These are phyloP conservation scores for Elysia chlorotica DNA, from an alignment of 1,140 invertebrate genomes.

Conservation along the genomic window DNA sequence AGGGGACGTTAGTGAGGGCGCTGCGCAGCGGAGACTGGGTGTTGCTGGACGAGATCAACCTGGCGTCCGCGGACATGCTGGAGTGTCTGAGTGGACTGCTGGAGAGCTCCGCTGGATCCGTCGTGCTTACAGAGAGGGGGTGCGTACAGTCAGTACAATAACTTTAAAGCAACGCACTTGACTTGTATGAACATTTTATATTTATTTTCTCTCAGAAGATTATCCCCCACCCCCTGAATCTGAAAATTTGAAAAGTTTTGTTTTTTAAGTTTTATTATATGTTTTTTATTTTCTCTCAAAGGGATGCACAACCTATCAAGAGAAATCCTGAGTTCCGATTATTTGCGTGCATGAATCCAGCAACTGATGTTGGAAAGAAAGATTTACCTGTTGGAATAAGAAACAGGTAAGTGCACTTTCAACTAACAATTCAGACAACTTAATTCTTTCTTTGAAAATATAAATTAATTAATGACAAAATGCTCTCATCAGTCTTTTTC, in stretches of 20 bases:
- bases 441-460: too few species aligned
- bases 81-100: constrained; percentile 93
- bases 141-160: constrained; percentile 68
- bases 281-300: constrained; percentile 35
- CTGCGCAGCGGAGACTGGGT: constrained; percentile 91
- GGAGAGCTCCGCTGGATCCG: constrained; percentile 77
- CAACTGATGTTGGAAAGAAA: constrained; percentile 98
- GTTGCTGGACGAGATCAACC: constrained; percentile 95
- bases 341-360: constrained; percentile 99
- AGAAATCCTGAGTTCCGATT: constrained; percentile 89
- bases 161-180: too few species aligned
- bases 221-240: too few species aligned
- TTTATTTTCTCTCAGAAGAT: neutral
- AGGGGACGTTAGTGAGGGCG: constrained; percentile 88
- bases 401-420: constrained; percentile 79
- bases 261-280: neutral
- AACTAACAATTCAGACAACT: too few species aligned
- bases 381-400: constrained; percentile 89
- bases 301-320: constrained; percentile 70
- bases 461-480: too few species aligned
- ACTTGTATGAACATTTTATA: constrained; percentile 3
- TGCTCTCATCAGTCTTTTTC: too few species aligned
- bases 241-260: too few species aligned
- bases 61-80: constrained; percentile 93
- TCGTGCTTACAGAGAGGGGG: constrained; percentile 85